Percentiles rank a stretch among this genome's conserved stretches.
phyloP scores from a whole-genome alignment of 2,113 vertebrate species.

The Etheostoma spectabile region DNA sequence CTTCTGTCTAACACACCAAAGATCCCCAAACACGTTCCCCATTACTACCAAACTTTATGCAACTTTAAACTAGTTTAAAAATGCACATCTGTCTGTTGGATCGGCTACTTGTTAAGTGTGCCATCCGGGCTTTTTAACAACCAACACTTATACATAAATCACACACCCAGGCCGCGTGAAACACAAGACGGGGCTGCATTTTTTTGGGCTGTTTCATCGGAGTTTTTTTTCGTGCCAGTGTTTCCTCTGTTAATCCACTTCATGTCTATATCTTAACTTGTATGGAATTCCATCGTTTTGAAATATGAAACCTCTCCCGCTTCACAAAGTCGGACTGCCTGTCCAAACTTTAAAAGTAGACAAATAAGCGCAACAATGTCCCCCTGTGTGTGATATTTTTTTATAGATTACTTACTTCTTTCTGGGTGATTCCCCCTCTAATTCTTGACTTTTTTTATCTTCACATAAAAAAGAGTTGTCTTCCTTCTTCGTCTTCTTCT shows the following conservation, averaged over 20 bases:
- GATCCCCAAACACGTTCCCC: not conserved
- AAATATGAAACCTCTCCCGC: constrained; percentile 61
- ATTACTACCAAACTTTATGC: constrained; percentile 25
- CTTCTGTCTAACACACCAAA: not conserved
- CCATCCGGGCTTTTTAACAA: constrained; percentile 35
- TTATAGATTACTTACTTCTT: constrained; percentile 77
- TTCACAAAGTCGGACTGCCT: constrained; percentile 25
- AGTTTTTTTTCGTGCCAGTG: not conserved
- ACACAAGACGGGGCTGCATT: not conserved
- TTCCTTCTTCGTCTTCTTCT: constrained; percentile 55
- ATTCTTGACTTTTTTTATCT: constrained; percentile 50
- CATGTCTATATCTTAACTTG: constrained; percentile 37
- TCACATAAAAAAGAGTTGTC: constrained; percentile 22
- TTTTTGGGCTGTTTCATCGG: constrained; percentile 19
- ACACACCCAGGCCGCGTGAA: constrained; percentile 9
- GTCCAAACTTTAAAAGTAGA: constrained; percentile 64
- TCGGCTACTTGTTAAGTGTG: constrained; percentile 24
- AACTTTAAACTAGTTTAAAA: constrained; percentile 34
- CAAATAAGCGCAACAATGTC: constrained; percentile 36
- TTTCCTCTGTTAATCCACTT: constrained; percentile 15
- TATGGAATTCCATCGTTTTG: constrained; percentile 58
- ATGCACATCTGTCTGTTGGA: constrained; percentile 50
- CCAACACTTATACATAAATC: constrained; percentile 37
- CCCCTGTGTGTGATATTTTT: constrained; percentile 14
- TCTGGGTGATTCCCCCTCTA: constrained; percentile 43